Evolutionary conservation across 2,797 vertebrate species (phyloP).

Genomic region (Peromyscus aztecus): DNA sequence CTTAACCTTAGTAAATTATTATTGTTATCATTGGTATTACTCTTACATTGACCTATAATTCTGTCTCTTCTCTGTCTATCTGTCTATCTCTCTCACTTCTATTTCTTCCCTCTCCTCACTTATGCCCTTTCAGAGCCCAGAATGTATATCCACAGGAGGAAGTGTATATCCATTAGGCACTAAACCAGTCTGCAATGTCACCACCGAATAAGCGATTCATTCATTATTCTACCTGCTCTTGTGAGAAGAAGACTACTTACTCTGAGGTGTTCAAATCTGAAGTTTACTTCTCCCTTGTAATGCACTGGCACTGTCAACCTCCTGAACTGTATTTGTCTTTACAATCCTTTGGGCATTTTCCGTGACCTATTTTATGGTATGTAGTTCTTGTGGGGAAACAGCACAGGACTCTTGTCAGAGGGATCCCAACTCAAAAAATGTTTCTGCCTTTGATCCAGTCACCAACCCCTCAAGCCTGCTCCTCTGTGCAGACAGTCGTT

Average conservation of each 20-base stretch:
- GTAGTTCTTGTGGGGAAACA: not conserved
- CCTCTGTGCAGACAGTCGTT: not conserved
- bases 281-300: conserved; percentile 15
- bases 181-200: not conserved
- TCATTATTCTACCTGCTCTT: not conserved
- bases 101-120: not conserved
- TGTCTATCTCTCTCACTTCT: not conserved
- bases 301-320: not conserved
- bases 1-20: not conserved
- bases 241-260: not conserved
- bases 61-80: not conserved
- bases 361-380: not conserved
- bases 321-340: not conserved
- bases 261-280: not conserved
- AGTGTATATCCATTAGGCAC: not conserved
- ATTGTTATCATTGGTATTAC: not conserved
- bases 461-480: not conserved
- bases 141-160: not conserved
- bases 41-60: not conserved
- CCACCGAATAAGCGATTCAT: not conserved
- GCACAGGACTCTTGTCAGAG: not conserved
- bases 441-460: not conserved
- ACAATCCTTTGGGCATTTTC: not conserved
- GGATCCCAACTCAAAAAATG: not conserved
- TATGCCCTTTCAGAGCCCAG: not conserved